Conservation (phyloP, 2,113 vertebrate genomes). For the Cyprinus carpio region DNA sequence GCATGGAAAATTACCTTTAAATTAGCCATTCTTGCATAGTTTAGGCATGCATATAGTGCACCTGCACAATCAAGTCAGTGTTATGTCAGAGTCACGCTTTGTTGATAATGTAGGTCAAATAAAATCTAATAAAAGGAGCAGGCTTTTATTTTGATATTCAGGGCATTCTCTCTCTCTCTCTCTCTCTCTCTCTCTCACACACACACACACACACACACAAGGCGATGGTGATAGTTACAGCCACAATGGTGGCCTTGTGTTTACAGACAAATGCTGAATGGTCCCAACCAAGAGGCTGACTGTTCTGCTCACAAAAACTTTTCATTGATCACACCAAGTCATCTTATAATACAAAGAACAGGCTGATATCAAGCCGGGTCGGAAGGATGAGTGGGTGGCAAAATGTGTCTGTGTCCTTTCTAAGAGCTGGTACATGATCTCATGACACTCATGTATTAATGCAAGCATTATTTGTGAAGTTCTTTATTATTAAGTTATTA, state of each 20-base stretch:
- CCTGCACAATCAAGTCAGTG: not conserved
- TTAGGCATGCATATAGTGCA: not conserved
- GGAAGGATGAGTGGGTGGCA: not conserved
- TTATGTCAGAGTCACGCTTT: constrained; percentile 1
- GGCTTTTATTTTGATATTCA: constrained; percentile 58
- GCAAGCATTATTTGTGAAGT: not conserved
- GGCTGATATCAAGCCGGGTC: not conserved
- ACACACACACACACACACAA: not conserved
- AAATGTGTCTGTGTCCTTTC: not conserved
- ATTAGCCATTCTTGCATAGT: too few species aligned
- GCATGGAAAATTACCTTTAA: not conserved
- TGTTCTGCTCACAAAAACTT: constrained; percentile 6
- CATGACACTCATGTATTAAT: not conserved
- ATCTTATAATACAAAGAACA: constrained; percentile 24
- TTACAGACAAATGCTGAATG: constrained; percentile 27
- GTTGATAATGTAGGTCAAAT: constrained; percentile 59
- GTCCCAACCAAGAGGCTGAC: not conserved
- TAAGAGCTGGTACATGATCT: not conserved
- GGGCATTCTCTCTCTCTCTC: constrained; percentile 59
- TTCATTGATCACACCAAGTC: not conserved
- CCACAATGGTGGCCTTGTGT: constrained; percentile 33
- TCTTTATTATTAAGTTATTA: not conserved
- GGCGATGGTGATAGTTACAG: constrained; percentile 2
- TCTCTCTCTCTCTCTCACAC: too few species aligned
- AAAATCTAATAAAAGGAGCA: constrained; percentile 62